phyloP scores from a whole-genome alignment of 2,888 invertebrate species.

The Meiosimyza platycephala region DNA sequence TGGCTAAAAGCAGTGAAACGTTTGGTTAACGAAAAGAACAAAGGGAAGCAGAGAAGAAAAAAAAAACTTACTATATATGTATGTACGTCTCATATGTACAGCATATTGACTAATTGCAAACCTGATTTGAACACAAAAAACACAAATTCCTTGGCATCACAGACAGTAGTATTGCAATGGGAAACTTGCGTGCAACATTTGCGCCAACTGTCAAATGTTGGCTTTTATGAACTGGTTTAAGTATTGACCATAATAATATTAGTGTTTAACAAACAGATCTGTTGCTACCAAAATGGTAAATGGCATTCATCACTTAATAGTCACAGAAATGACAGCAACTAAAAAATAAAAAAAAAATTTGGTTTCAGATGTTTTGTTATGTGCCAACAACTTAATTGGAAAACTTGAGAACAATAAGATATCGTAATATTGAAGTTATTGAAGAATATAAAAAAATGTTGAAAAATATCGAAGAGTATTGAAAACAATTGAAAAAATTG shows the following conservation, averaged over 20 bases:
- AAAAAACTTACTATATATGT: not conserved
- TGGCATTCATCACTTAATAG: constrained; percentile 27
- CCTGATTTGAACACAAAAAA: constrained; percentile 9
- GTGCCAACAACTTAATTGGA: too few relatives aligned
- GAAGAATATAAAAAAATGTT: too few relatives aligned
- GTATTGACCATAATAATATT: constrained; percentile 7
- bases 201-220: too few relatives aligned
- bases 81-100: not conserved
- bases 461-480: too few relatives aligned
- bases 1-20: not conserved
- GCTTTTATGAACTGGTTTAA: constrained; percentile 8
- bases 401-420: too few relatives aligned
- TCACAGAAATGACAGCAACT: not conserved
- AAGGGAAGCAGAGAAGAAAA: not conserved
- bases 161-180: too few relatives aligned
- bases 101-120: constrained; percentile 25
- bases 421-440: too few relatives aligned
- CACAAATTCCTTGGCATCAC: constrained; percentile 6
- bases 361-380: too few relatives aligned
- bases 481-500: too few relatives aligned
- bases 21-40: not conserved
- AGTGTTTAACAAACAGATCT: constrained; percentile 12
- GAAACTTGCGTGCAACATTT: too few relatives aligned
- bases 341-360: too few relatives aligned
- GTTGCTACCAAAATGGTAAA: constrained; percentile 22